phyloP scores from a whole-genome alignment of 2,888 invertebrate genomes.

The Cephus spinipes region DNA sequence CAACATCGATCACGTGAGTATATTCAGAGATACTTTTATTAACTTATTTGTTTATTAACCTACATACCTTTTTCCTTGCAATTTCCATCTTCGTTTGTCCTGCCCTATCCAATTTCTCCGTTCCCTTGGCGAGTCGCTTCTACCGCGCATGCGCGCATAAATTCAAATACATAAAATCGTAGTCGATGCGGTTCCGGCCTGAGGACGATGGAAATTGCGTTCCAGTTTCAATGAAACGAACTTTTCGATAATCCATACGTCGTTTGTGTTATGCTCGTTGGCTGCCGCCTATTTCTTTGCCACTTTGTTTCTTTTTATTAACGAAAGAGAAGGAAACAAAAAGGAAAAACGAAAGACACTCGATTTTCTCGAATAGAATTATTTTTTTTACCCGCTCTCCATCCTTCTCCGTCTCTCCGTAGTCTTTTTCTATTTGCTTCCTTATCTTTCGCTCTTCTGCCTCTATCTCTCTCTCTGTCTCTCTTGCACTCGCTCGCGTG shows the following conservation, averaged over 20 bases:
- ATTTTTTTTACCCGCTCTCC: conserved; percentile 31
- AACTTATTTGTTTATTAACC: conserved; percentile 12
- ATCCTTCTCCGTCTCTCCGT: neutral
- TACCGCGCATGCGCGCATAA: neutral
- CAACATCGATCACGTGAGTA: conserved; percentile 91
- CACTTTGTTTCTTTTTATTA: conserved; percentile 18
- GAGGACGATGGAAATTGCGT: neutral
- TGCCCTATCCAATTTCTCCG: too few species aligned
- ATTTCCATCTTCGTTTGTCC: too few species aligned
- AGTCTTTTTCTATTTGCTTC: neutral
- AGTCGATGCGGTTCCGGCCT: neutral
- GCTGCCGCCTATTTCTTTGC: conserved; percentile 24
- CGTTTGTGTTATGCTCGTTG: neutral
- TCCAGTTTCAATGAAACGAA: neutral
- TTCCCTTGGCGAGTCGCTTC: too few species aligned
- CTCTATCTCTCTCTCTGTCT: neutral
- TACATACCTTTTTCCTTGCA: conserved; percentile 13
- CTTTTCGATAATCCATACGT: conserved; percentile 7
- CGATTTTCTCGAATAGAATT: conserved; percentile 56
- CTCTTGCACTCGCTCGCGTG: too few species aligned
- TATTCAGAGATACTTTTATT: neutral
- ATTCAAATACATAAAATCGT: neutral
- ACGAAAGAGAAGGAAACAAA: too few species aligned
- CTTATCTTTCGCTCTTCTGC: neutral
- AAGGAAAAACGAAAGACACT: conserved; percentile 38